A percentile compares a stretch with the other conserved stretches of the same genome.
phyloP scores from a whole-genome alignment of 2,113 vertebrate genomes.

The Eulacestoma nigropectus region DNA sequence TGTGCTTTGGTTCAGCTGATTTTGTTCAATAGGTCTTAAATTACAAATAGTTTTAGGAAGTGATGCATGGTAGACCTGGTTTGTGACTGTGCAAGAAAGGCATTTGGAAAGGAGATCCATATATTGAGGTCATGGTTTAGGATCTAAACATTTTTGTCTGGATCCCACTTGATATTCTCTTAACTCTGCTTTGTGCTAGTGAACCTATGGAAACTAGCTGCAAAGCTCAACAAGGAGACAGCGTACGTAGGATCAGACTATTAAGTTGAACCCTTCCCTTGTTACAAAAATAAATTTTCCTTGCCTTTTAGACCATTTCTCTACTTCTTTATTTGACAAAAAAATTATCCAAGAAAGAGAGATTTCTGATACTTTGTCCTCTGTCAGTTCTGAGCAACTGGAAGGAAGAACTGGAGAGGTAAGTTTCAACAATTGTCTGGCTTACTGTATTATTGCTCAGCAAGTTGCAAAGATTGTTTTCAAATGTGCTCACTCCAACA shows the following conservation, averaged over 20 bases:
- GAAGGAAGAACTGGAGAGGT: conserved; percentile 85
- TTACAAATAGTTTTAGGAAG: background rate
- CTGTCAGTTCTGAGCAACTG: conserved; percentile 89
- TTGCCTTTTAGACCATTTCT: conserved; percentile 80
- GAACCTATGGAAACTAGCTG: background rate
- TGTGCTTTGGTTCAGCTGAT: background rate
- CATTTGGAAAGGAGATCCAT: background rate
- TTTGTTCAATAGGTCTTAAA: background rate
- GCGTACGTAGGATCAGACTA: background rate
- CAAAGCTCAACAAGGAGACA: background rate
- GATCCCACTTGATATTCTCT: background rate
- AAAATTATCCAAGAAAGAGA: conserved; percentile 68
- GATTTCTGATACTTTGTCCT: conserved; percentile 87
- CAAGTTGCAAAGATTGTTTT: background rate
- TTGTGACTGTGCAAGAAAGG: background rate
- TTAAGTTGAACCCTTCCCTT: background rate
- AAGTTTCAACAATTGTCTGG: background rate
- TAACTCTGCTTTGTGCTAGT: background rate
- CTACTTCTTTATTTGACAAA: conserved; percentile 81
- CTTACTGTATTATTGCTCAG: background rate
- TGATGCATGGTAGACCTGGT: background rate
- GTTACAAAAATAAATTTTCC: background rate
- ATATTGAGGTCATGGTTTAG: background rate
- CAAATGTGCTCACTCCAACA: background rate
- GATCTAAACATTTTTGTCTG: background rate